A percentile compares a stretch with the other conserved stretches of the same genome.
These are phyloP conservation scores for Cardinalis cardinalis DNA, from an alignment of 2,113 vertebrate genomes.

Conservation along the genomic window DNA sequence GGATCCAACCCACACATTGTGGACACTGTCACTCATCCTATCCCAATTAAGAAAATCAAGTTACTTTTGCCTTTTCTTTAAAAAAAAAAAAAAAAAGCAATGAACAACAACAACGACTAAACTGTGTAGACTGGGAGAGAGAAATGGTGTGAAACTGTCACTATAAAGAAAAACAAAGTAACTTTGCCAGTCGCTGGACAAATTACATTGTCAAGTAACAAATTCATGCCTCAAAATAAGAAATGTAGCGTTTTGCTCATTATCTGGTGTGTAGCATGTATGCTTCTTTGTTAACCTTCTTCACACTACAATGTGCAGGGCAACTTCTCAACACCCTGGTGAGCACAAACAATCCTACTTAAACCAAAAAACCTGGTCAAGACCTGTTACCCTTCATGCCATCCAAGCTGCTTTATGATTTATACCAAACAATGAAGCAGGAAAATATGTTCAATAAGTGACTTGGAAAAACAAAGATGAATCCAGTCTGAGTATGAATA, in stretches of 20 bases:
- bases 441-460: background rate
- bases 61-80: background rate
- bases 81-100: too few relatives aligned
- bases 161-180: background rate
- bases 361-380: background rate
- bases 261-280: background rate
- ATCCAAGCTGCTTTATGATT: background rate
- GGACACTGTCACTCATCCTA: background rate
- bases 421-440: background rate
- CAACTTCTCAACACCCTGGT: background rate
- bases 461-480: rapidly evolving
- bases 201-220: conserved; percentile 14
- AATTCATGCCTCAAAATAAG: conserved; percentile 27
- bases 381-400: background rate
- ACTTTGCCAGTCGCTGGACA: background rate
- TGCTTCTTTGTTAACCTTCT: background rate
- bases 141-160: background rate
- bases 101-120: too few relatives aligned
- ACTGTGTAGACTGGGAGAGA: background rate
- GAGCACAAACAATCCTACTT: background rate
- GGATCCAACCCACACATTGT: background rate
- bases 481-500: background rate
- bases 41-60: background rate
- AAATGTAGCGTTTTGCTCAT: background rate
- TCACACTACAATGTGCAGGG: background rate